Conservation (phyloP, 2,797 vertebrate genomes). For the Aulostomus chinensis region DNA sequence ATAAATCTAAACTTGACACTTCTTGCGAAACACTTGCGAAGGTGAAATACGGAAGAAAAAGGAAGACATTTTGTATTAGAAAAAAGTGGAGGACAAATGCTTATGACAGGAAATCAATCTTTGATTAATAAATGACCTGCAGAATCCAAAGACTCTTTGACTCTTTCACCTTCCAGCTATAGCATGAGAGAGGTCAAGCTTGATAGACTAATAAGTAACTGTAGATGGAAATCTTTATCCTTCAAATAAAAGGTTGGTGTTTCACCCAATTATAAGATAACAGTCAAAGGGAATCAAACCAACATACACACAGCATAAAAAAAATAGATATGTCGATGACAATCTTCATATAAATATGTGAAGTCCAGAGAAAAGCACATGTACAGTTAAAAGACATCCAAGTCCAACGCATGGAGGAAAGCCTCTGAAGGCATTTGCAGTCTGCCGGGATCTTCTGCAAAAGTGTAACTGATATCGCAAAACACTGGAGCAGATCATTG, state of each 20-base stretch:
- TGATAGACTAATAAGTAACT: conserved; percentile 14
- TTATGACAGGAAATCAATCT: conserved; percentile 41
- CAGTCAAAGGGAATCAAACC: conserved; percentile 12
- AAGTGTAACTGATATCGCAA: conserved; percentile 70
- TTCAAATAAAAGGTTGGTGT: conserved; percentile 8
- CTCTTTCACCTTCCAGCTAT: conserved; percentile 30
- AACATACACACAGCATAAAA: too few species aligned
- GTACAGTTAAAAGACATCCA: conserved; percentile 73
- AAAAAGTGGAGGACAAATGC: conserved; percentile 10
- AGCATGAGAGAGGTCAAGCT: conserved; percentile 31
- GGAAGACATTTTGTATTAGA: not conserved
- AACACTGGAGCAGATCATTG: conserved; percentile 70
- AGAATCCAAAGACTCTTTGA: conserved; percentile 20
- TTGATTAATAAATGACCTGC: conserved; percentile 42
- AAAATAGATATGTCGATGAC: not conserved
- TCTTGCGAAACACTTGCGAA: conserved; percentile 5
- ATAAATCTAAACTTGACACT: conserved; percentile 26
- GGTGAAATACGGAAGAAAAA: not conserved
- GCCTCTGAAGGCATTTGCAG: conserved; percentile 63
- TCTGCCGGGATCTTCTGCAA: conserved; percentile 74
- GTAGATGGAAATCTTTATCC: conserved; percentile 24
- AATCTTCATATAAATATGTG: conserved; percentile 26
- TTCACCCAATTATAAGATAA: conserved; percentile 1
- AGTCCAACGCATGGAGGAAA: conserved; percentile 54
- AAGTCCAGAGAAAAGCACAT: conserved; percentile 15